Evolutionary conservation across 2,888 invertebrate species (phyloP).

Genomic region (Drosophila mimetica): DNA sequence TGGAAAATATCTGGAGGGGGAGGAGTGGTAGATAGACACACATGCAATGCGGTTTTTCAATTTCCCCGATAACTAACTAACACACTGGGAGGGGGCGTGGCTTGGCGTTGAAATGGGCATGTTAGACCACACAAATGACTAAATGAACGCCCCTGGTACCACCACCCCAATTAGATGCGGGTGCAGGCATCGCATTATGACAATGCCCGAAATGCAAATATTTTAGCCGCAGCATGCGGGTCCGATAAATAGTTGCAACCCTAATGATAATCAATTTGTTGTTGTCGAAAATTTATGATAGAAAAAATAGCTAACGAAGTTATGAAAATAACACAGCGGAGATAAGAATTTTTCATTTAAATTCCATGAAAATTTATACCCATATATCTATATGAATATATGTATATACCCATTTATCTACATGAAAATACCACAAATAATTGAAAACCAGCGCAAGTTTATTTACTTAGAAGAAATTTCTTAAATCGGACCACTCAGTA

Average conservation of each 20-base stretch:
- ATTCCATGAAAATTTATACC: no score
- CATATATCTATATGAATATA: no score
- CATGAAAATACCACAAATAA: no score
- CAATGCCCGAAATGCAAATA: slow-evolving; percentile 38
- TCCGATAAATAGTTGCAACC: slow-evolving; percentile 23
- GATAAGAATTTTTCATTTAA: slow-evolving; percentile 10
- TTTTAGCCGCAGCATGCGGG: slow-evolving; percentile 31
- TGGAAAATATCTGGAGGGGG: not conserved
- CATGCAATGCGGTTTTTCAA: slow-evolving; percentile 51
- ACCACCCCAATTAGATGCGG: slow-evolving; percentile 26
- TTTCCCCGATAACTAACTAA: slow-evolving; percentile 43
- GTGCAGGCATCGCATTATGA: slow-evolving; percentile 47
- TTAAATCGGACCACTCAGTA: no score
- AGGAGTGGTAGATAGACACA: slow-evolving; percentile 26
- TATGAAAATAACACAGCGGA: slow-evolving; percentile 10
- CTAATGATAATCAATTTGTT: slow-evolving; percentile 51
- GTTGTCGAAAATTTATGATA: slow-evolving; percentile 21
- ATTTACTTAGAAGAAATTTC: no score
- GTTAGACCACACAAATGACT: slow-evolving; percentile 54
- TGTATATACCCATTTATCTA: no score
- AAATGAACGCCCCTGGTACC: slow-evolving; percentile 51
- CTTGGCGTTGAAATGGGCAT: not conserved
- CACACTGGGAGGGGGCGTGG: not conserved
- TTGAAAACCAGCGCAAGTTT: no score
- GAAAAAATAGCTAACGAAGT: slow-evolving; percentile 6